Base-by-base conservation (phyloP, 2,888 invertebrate species). In the Lissocephala sabroskyi region DNA sequence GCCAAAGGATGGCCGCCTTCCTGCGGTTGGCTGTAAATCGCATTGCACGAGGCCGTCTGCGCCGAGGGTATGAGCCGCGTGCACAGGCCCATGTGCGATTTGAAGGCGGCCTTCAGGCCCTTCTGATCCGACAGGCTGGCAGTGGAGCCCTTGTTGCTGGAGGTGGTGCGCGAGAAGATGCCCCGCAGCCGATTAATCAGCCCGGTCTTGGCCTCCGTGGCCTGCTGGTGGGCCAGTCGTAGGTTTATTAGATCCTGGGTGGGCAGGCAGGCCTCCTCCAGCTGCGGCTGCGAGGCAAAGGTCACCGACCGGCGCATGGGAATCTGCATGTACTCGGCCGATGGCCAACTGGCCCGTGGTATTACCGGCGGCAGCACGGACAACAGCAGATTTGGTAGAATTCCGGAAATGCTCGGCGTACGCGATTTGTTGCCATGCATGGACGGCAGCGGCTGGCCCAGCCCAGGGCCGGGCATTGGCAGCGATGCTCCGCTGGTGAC, bases 261-360 rank as follows among this genome's bases (percentile, higher is more conserved):
- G 13, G 89, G 88, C 67, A 88, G 86, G 63, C 88, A 82, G 28
- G 80, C 65, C 62, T 87, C 88, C 77, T 88, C 88, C 0, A 90
- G 86, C 75, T 89, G 89, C 0, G 89, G 89, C 66, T 90, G 89
- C 0, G 89, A 90, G 68, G 89, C 89, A 71, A 90, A 90, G 46
- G 88, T 89, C 49, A 90, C 88, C 1, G 89, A 89, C 59, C 88
- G 87, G 13, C 89, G 80, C 85, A 86, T 86, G 0, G 88, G 87
- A 43, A 84, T 76, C 50, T 88, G 86, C 81, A 86, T 88, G 36
- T 87, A 88, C 67, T 91, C 90, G 0, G 91, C 89, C 9, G 91
- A 91, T 0, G 92, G 92, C 92, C 92, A 92, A 80, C 91, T 91
- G 4, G 92, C 92, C 33, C 92, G 86, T 0, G 92, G 92, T 45